Conservation (phyloP, 2,888 invertebrate genomes). For the Synergus gifuensis region DNA sequence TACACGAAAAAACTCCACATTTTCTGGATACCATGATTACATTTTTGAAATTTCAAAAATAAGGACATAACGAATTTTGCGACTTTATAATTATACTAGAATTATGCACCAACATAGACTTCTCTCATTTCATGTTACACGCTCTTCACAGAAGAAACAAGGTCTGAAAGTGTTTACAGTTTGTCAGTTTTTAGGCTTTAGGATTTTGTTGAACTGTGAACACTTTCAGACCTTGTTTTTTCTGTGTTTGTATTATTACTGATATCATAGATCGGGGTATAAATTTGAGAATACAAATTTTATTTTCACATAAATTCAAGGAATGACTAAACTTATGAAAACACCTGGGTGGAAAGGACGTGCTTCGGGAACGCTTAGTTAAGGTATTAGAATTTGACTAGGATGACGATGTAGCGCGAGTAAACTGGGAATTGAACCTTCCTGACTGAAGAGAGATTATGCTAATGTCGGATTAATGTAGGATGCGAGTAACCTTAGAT, state of each 20-base stretch:
- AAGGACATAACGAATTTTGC: neutral
- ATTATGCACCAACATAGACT: too few species aligned
- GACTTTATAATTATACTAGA: neutral
- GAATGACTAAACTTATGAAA: neutral
- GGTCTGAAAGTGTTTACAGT: too few species aligned
- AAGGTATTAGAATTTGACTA: neutral
- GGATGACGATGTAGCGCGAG: neutral
- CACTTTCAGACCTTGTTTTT: too few species aligned
- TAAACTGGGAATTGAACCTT: conserved; percentile 1
- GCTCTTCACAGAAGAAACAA: too few species aligned
- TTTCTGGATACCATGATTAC: neutral
- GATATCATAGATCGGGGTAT: neutral
- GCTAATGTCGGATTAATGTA: neutral
- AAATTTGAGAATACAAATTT: neutral
- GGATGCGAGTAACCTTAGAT: neutral
- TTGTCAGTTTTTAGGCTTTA: too few species aligned
- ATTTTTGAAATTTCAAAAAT: neutral
- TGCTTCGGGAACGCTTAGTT: neutral
- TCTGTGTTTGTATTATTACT: too few species aligned
- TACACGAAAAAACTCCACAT: neutral
- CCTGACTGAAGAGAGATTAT: neutral
- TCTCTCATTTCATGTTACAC: too few species aligned
- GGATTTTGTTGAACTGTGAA: too few species aligned
- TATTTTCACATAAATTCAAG: neutral
- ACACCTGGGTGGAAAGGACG: neutral